Percentiles rank a stretch among this genome's conserved stretches.
Conservation (phyloP, 2,797 vertebrate species). For the Sandelia bainsii region DNA sequence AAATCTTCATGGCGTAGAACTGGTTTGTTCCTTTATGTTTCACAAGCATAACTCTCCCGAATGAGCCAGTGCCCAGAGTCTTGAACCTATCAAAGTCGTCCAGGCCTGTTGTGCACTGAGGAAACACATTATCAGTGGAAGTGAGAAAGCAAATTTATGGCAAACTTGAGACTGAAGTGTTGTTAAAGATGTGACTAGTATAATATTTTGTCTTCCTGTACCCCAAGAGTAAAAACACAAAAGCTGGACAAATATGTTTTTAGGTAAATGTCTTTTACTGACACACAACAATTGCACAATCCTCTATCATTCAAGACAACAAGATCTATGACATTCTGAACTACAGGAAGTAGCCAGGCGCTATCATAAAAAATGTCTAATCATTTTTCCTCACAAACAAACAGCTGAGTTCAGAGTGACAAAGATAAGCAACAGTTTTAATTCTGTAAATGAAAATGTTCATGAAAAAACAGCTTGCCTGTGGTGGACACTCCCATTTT, state of each 20-base stretch:
- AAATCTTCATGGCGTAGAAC: constrained; percentile 99
- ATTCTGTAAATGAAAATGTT: not conserved
- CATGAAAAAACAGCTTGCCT: constrained; percentile 82
- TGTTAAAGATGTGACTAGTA: not conserved
- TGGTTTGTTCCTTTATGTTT: constrained; percentile 97
- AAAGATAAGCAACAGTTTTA: constrained; percentile 4
- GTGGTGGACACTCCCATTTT: constrained; percentile 98
- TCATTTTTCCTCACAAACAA: not conserved
- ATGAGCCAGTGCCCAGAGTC: constrained; percentile 98
- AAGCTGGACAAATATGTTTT: not conserved
- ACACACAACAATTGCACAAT: constrained; percentile 23
- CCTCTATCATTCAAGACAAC: constrained; percentile 14
- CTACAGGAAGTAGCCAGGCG: constrained; percentile 24
- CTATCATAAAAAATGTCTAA: constrained; percentile 6
- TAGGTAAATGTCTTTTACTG: constrained; percentile 3
- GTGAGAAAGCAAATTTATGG: constrained; percentile 17
- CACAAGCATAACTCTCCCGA: constrained; percentile 98
- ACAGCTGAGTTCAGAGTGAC: not conserved
- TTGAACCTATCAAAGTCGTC: constrained; percentile 98
- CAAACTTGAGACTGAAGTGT: not conserved
- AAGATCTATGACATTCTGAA: constrained; percentile 1
- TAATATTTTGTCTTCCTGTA: constrained; percentile 12
- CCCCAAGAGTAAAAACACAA: constrained; percentile 14
- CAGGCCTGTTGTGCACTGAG: constrained; percentile 94
- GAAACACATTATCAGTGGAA: constrained; percentile 47